A percentile compares a stretch with the other conserved stretches of the same genome.
These are phyloP conservation scores for Bos indicus DNA, from an alignment of 2,113 vertebrate species.

Conservation along the genomic window DNA sequence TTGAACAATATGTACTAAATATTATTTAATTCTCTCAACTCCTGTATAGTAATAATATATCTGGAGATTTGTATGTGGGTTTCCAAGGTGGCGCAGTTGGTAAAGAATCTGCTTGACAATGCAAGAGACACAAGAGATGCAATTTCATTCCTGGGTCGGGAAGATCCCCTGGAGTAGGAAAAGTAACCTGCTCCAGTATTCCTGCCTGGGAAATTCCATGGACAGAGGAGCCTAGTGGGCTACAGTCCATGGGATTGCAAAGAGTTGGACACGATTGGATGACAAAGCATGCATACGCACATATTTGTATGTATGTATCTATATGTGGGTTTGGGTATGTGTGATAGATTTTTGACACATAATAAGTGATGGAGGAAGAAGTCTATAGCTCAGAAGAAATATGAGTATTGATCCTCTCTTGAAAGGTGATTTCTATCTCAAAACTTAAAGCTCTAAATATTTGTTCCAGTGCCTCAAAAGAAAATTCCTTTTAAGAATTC, in stretches of 20 bases:
- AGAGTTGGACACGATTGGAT: no score
- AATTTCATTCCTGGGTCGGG: neutral
- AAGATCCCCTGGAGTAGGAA: neutral
- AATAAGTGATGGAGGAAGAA: neutral
- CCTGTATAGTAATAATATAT: neutral
- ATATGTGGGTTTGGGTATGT: neutral
- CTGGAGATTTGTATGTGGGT: neutral
- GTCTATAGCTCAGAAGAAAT: neutral
- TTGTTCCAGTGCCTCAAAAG: neutral
- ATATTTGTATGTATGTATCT: neutral
- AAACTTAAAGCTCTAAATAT: neutral
- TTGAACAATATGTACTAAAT: neutral
- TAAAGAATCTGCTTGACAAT: neutral
- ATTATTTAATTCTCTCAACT: neutral
- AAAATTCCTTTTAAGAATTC: neutral
- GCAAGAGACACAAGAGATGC: neutral
- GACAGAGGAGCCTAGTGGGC: neutral
- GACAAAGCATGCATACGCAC: no score
- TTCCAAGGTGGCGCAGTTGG: neutral
- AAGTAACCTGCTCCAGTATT: neutral
- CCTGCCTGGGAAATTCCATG: neutral
- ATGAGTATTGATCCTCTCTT: neutral
- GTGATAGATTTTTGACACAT: neutral
- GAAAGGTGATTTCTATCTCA: neutral
- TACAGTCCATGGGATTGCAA: no score